Percentiles rank a stretch among this genome's conserved stretches.
phyloP scores from a whole-genome alignment of 2,888 invertebrate species.

The Eupithecia insigniata region DNA sequence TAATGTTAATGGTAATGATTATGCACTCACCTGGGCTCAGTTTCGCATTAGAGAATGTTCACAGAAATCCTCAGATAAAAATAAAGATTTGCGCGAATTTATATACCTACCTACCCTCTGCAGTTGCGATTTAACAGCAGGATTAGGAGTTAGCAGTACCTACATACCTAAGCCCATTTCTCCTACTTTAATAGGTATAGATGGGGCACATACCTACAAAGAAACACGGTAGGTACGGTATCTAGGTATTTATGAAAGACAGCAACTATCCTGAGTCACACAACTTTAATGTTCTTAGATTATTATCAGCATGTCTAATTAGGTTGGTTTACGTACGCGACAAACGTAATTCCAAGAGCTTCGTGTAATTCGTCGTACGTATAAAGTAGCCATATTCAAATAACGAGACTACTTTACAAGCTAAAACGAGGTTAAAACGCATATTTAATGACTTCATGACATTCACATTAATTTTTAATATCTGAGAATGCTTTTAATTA shows the following conservation, averaged over 20 bases:
- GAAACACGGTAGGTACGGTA: not conserved
- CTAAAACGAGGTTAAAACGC: slow-evolving; percentile 46
- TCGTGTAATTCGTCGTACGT: slow-evolving; percentile 32
- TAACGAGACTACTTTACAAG: slow-evolving; percentile 46
- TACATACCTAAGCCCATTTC: no score
- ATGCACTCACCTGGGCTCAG: no score
- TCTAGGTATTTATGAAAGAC: not conserved
- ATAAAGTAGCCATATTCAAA: slow-evolving; percentile 55
- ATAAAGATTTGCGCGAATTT: no score
- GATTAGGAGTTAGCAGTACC: no score
- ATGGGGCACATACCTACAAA: not conserved
- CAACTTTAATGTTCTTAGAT: slow-evolving; percentile 34
- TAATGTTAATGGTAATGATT: no score
- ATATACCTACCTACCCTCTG: no score
- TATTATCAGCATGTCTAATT: slow-evolving; percentile 45
- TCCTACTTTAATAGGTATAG: not conserved
- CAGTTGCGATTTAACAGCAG: no score
- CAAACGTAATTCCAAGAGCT: slow-evolving; percentile 52
- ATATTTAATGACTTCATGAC: slow-evolving; percentile 46
- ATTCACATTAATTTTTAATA: slow-evolving; percentile 42
- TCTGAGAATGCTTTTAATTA: slow-evolving; percentile 49
- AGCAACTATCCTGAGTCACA: not conserved
- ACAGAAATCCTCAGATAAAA: no score
- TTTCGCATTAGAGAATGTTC: no score
- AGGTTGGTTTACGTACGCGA: slow-evolving; percentile 32